Evolutionary conservation across 2,888 invertebrate species (phyloP), one percentile per base, ranked within the genome.

Genomic region (Dicyrtoma fusca): DNA sequence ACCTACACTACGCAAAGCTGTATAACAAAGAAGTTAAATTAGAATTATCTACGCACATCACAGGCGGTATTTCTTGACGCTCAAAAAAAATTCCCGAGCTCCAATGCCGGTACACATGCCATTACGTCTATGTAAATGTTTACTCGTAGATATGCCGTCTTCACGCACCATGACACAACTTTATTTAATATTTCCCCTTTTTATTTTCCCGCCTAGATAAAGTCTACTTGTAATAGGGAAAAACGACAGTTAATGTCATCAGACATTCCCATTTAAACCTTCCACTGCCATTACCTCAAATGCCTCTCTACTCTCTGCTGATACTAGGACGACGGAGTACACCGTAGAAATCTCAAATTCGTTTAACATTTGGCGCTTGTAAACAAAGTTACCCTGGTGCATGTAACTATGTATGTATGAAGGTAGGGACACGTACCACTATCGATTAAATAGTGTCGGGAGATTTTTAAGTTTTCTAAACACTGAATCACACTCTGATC

Each of bases 151-250:
- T 8, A 10, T 53, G 17, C 10, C 1, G 53, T 19, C 55, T 34
- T 61, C 61, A 42, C 61, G 61, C 61, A 5, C 61, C 61, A 61
- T 44, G 19, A n/a, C 61, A 61, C 61, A 61, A 61, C 44, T 26
- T 34, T 42, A 55, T 42, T 44, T 34, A 61, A 61, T 61, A 61
- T 34, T 44, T 61, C 34, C 61, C 34, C 59, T 14, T 19, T 61
- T 44, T 17, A 19, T 19, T 44, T 44, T 19, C 44, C 21, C 19
- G 10, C 25, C 14, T n/a, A 34, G 34, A 34, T 34, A 34, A 34
- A 8, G 34, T 34, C 3, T 34, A 34, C 34, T 34, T 34, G 8
- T 3, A 8, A 34, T 5, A 34, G 34, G 4, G 34, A 34, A 8
- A n/a, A 34, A 34, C 34, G 34, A 34, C 34, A 34, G 34, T 34